phyloP scores from a whole-genome alignment of 2,113 vertebrate genomes.

The Strigops habroptila region DNA sequence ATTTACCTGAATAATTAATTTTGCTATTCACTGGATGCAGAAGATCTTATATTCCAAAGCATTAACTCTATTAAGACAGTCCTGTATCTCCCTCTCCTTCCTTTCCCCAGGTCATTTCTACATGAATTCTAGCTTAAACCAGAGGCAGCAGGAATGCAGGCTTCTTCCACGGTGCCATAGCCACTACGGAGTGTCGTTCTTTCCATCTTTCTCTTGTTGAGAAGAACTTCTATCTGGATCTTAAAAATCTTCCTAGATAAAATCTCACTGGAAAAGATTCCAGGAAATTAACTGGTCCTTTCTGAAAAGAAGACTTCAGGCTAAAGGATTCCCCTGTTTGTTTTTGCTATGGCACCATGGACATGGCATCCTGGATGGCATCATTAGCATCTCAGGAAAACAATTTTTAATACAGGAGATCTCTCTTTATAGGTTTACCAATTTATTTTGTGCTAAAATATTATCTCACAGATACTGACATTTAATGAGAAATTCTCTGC shows the following conservation, averaged over 20 bases:
- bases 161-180: neutral
- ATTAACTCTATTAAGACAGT: neutral
- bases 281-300: neutral
- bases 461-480: neutral
- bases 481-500: neutral
- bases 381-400: neutral
- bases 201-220: neutral
- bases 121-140: neutral
- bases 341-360: neutral
- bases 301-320: neutral
- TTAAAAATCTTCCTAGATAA: neutral
- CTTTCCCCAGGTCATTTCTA: neutral
- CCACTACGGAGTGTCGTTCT: neutral
- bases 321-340: neutral
- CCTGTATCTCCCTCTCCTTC: neutral
- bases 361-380: neutral
- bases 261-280: neutral
- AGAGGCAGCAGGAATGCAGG: neutral
- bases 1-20: neutral
- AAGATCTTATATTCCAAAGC: neutral
- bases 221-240: neutral
- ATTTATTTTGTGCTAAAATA: neutral
- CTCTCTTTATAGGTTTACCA: neutral
- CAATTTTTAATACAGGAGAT: neutral
- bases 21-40: neutral